Evolutionary conservation across 2,113 vertebrate genomes (phyloP), one percentile per base, ranked within the genome.

Genomic region (Ondatra zibethicus): DNA sequence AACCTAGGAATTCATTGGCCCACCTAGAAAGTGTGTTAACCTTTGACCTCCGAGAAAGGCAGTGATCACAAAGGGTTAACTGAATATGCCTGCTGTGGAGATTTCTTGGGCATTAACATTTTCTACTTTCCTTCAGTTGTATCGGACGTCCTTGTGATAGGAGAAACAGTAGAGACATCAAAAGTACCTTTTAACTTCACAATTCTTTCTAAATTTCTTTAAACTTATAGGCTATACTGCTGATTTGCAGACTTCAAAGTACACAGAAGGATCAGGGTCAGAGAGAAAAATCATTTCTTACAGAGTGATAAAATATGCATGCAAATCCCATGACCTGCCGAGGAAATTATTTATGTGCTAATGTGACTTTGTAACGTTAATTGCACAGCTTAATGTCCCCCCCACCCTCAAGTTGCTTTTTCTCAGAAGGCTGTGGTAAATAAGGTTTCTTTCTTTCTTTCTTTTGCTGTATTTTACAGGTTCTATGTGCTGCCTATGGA

Each of bases 121-220:
- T 98, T 98, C 93, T 97, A 88, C 97, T 98, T 96, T 98, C 92
- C 97, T 98, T 96, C 90, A 95, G 96, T 98, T 98, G 95, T 96
- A 97, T 97, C 91, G 72, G 98, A 98, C 98, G 98, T 95, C 99
- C 99, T 99, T 99, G 99, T 98, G 97, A 98, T 97, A 98, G 98
- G 98, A 98, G 94, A 98, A 98, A 98, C 98, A 98, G 99, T 99
- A 98, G 98, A 98, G 98, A 98, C 98, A 99, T 99, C 98, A 99
- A 99, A 99, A 98, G 98, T 98, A 98, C 96, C 99, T 99, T 99
- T 99, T 98, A 99, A 99, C 98, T 98, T 98, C 17, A 88, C 98
- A 98, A 98, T 99, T 99, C 98, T 99, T 98, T 99, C 98, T 98
- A 98, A 98, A 98, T 98, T 98, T 99, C 98, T 99, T 99, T 99